Conservation (phyloP, 2,888 invertebrate genomes). For the Empis stercorea region DNA sequence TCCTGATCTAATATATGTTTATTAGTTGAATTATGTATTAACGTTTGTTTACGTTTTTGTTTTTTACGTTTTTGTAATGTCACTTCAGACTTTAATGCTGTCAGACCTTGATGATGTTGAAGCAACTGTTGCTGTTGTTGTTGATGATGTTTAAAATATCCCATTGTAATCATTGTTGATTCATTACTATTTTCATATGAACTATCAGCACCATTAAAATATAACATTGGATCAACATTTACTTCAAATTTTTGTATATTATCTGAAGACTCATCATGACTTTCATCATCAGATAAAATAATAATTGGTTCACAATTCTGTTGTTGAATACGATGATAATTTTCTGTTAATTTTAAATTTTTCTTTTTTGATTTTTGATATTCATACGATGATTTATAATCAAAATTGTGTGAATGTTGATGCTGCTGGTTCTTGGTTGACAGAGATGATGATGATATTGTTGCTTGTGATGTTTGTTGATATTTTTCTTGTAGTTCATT, state of each 20-base stretch:
- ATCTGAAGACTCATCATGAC: constrained; percentile 12
- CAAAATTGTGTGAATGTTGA: not conserved
- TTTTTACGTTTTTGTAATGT: not conserved
- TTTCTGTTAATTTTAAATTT: not conserved
- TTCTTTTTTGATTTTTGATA: no score
- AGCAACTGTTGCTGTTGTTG: no score
- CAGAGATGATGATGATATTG: not conserved
- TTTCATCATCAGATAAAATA: constrained; percentile 9
- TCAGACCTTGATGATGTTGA: not conserved
- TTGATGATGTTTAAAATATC: not conserved
- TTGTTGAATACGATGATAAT: no score
- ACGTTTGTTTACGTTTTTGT: not conserved
- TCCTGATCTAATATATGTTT: not conserved
- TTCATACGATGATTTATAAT: no score
- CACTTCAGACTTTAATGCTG: not conserved
- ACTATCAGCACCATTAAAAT: constrained; percentile 14
- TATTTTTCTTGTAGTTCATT: not conserved
- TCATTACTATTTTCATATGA: constrained; percentile 4
- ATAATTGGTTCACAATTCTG: not conserved
- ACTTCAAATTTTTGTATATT: constrained; percentile 16
- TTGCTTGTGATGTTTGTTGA: not conserved
- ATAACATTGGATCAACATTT: constrained; percentile 17
- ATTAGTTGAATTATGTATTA: not conserved
- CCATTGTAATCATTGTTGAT: not conserved
- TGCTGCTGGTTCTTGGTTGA: not conserved